phyloP scores from a whole-genome alignment of 2,113 vertebrate genomes.

The Colossoma macropomum region DNA sequence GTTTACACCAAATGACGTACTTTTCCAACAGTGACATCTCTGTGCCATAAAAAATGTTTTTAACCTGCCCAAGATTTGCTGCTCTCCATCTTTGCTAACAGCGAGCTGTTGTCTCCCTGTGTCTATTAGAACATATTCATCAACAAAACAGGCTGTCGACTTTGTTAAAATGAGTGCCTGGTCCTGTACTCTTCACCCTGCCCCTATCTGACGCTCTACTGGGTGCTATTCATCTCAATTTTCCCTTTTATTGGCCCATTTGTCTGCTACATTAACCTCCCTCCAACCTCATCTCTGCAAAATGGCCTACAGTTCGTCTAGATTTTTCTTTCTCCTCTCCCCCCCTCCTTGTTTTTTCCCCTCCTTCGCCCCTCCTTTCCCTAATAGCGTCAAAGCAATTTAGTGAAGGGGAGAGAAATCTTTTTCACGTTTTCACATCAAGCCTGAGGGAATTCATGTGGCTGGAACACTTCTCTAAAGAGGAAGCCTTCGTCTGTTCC shows the following conservation, averaged over 20 bases:
- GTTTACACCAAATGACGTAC: conserved; percentile 80
- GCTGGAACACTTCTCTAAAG: conserved; percentile 23
- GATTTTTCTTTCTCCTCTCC: conserved; percentile 6
- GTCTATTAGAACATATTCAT: conserved; percentile 26
- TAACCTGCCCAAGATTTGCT: not conserved
- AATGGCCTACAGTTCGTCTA: conserved; percentile 44
- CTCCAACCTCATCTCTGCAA: conserved; percentile 54
- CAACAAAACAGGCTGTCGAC: not conserved
- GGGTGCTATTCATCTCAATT: conserved; percentile 58
- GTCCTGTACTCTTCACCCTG: conserved; percentile 9
- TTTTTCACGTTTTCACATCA: conserved; percentile 36
- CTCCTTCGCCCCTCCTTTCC: conserved; percentile 9
- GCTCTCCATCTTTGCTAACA: not conserved
- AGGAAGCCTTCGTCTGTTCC: conserved; percentile 25
- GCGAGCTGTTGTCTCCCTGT: not conserved
- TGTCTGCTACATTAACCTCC: conserved; percentile 65
- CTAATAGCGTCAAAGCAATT: conserved; percentile 57
- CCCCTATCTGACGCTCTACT: conserved; percentile 31
- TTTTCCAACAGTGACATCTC: conserved; percentile 21
- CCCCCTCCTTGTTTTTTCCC: not conserved
- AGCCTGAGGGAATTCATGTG: conserved; percentile 21
- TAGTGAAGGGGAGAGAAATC: conserved; percentile 47
- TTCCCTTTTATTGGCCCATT: conserved; percentile 55
- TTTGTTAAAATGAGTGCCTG: conserved; percentile 3
- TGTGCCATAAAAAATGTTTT: not conserved